Conservation (phyloP, 2,888 invertebrate species). For the Eubasilissa splendida region DNA sequence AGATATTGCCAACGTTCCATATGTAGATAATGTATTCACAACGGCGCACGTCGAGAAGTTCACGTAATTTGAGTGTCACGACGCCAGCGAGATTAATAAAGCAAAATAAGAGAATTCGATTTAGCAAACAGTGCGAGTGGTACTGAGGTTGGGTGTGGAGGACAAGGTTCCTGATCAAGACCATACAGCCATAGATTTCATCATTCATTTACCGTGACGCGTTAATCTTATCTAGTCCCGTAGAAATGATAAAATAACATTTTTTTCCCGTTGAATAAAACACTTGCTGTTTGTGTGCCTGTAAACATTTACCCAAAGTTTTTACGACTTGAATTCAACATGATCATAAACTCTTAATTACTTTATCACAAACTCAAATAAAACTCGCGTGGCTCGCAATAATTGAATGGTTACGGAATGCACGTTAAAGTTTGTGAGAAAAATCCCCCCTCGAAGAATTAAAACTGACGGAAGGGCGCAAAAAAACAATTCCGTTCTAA, state of each 20-base stretch:
- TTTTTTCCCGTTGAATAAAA: too few relatives aligned
- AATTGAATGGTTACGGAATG: conserved; percentile 42
- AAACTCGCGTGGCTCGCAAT: conserved; percentile 34
- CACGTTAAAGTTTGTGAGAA: conserved; percentile 39
- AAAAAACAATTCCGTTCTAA: conserved; percentile 43
- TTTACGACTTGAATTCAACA: conserved; percentile 32
- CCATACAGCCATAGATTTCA: too few relatives aligned
- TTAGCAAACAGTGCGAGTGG: too few relatives aligned
- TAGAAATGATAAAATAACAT: too few relatives aligned
- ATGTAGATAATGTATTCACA: conserved; percentile 15
- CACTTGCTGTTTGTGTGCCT: too few relatives aligned
- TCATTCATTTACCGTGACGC: too few relatives aligned
- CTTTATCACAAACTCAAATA: conserved; percentile 40
- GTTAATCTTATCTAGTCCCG: too few relatives aligned
- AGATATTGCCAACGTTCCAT: conserved; percentile 11
- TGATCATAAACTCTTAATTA: conserved; percentile 36
- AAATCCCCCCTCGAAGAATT: conserved; percentile 28
- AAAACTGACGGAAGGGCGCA: conserved; percentile 26
- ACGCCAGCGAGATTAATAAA: neutral
- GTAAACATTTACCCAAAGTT: neutral
- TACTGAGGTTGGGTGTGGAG: too few relatives aligned
- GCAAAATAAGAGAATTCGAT: neutral
- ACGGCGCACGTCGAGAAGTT: conserved; percentile 3
- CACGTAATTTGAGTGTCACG: neutral
- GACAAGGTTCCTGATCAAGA: too few relatives aligned